A percentile compares a stretch with the other conserved stretches of the same genome.
Evolutionary conservation across 2,888 invertebrate species (phyloP).

Genomic region (Proisotoma minuta): DNA sequence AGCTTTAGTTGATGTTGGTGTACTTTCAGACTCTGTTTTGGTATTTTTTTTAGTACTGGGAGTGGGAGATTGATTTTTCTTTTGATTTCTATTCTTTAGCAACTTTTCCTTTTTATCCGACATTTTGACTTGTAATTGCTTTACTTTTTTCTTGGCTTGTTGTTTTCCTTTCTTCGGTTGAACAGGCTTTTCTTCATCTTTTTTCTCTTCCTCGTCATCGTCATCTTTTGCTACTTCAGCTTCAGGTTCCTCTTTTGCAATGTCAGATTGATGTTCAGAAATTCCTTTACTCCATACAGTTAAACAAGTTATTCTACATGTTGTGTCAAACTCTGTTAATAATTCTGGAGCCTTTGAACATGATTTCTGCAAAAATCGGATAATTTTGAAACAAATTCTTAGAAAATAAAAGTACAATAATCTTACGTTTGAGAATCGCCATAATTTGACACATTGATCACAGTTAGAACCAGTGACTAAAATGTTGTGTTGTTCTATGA

Average conservation of each 20-base stretch:
- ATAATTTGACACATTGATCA: conserved; percentile 71
- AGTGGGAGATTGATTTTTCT: not conserved
- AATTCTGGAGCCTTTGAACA: conserved; percentile 53
- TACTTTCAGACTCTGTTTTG: not conserved
- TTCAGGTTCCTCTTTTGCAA: conserved; percentile 1
- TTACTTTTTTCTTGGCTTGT: not conserved
- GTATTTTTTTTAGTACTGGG: not conserved
- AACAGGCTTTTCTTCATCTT: conserved; percentile 8
- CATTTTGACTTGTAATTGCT: not conserved
- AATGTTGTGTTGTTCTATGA: conserved; percentile 29
- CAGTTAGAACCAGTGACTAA: conserved; percentile 64
- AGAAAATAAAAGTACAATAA: conserved; percentile 6
- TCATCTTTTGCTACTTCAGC: conserved; percentile 10
- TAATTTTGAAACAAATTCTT: conserved; percentile 2
- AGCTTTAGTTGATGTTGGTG: not conserved
- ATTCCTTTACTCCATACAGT: conserved; percentile 51
- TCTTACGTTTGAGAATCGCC: conserved; percentile 54
- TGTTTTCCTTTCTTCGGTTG: conserved; percentile 10
- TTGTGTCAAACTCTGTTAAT: conserved; percentile 60
- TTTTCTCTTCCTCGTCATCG: conserved; percentile 18
- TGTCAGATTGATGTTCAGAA: not conserved
- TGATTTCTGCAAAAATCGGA: conserved; percentile 44
- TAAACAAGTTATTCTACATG: conserved; percentile 70
- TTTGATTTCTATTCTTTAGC: not conserved
- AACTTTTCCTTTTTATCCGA: not conserved